Evolutionary conservation across 2,113 vertebrate species (phyloP), one percentile per base, ranked within the genome.

Genomic region (Oncorhynchus kisutch): DNA sequence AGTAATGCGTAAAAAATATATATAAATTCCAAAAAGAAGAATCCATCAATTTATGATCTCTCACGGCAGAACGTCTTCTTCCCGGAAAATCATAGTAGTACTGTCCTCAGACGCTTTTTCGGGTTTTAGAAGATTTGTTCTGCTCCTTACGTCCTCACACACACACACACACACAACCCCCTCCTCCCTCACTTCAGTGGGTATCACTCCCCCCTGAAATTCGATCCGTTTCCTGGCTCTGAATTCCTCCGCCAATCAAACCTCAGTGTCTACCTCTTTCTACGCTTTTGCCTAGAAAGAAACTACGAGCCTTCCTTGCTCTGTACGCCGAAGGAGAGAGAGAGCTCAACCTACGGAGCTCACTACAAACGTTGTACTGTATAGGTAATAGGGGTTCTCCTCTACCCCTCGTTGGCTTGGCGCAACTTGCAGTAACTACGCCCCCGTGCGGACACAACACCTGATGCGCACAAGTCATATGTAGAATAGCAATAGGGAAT

Each of bases 141-240:
- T 89, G 78, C 78, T 90, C 82, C 89, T 90, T 90, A 85, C 91
- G 88, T 90, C 89, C 88, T 9, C 9, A 45, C 39, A 45, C 39
- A 45, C 39, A 27, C 25, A 25, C 25, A 27, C 27, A 27, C 27
- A 11, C 39, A 45, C 34, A 34, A 34, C 8, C 39, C 39, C 39
- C 39, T 11, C 2, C 39, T 45, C 9, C 39, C 39, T 45, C 39
- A 45, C 39, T 45, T 3, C 39, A 45, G 39, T 45, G 39, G 39
- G 39, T 12, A 9, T 45, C 39, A 11, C 39, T 45, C 85, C 87
- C 90, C 88, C 86, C 89, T 95, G 96, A 95, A 97, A 98, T 94
- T 91, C 87, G 96, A 98, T 93, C 91, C 91, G 93, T 93, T 96
- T 96, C 96, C 95, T 96, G 95, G 94, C 88, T 84, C 87, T 78